phyloP scores from a whole-genome alignment of 2,888 invertebrate species.

The Ornithoptera priamus region DNA sequence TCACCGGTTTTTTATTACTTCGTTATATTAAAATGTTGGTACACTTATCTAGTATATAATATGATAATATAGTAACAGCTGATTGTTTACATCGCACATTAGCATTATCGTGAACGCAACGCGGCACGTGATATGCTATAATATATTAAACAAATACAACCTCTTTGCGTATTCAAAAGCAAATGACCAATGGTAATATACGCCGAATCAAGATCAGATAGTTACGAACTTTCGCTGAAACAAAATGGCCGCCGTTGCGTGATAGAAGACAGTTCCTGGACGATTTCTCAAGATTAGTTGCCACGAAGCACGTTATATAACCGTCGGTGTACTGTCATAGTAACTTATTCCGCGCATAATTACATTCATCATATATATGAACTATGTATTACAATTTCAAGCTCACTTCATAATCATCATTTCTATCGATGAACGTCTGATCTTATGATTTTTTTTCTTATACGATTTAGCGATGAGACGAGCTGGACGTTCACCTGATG shows the following conservation, averaged over 20 bases:
- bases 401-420: no score
- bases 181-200: slow-evolving; percentile 25
- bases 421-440: no score
- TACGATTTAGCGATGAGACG: no score
- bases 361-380: slow-evolving; percentile 1
- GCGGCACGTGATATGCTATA: slow-evolving; percentile 7
- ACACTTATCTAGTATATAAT: no score
- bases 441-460: no score
- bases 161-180: slow-evolving; percentile 18
- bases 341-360: slow-evolving; percentile 2
- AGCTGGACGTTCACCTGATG: no score
- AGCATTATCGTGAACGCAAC: slow-evolving; percentile 8
- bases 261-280: slow-evolving; percentile 43
- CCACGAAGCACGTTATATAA: slow-evolving; percentile 30
- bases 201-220: slow-evolving; percentile 41
- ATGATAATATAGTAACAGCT: not conserved
- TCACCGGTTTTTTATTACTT: no score
- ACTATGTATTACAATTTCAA: not conserved
- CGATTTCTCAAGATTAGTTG: slow-evolving; percentile 35
- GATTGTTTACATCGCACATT: slow-evolving; percentile 7
- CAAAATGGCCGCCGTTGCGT: slow-evolving; percentile 44
- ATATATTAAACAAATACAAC: slow-evolving; percentile 11
- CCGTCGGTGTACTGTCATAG: slow-evolving; percentile 6
- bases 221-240: slow-evolving; percentile 37
- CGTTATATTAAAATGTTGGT: no score